Conservation (phyloP, 2,888 invertebrate genomes). For the Polymixis lichenea region DNA sequence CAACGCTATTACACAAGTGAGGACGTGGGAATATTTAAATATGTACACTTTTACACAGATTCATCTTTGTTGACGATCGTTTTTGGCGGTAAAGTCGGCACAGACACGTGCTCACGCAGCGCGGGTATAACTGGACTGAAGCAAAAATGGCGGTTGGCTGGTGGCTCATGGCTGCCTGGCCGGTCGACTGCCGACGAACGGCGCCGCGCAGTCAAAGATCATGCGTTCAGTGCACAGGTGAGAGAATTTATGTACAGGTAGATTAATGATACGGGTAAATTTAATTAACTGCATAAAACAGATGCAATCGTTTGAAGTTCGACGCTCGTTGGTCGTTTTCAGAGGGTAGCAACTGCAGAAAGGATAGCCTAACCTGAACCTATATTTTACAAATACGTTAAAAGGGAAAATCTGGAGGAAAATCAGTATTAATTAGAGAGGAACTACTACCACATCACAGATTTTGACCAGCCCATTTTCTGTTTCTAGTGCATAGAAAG, state of each 20-base stretch:
- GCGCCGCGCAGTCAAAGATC: conserved; percentile 79
- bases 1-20: conserved; percentile 62
- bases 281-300: conserved; percentile 30
- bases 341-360: conserved; percentile 14
- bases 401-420: neutral
- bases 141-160: conserved; percentile 84
- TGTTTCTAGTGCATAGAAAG: neutral
- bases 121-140: conserved; percentile 83
- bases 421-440: neutral
- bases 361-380: neutral
- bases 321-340: neutral
- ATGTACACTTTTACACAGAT: conserved; percentile 69
- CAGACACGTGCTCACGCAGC: conserved; percentile 70
- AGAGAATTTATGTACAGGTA: conserved; percentile 51
- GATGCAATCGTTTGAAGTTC: conserved; percentile 23
- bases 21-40: conserved; percentile 65
- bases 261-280: conserved; percentile 45
- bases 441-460: neutral
- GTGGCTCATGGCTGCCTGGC: conserved; percentile 61
- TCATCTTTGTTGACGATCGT: conserved; percentile 79
- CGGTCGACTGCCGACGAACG: conserved; percentile 66
- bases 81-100: conserved; percentile 64
- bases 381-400: neutral
- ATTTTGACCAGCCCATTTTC: neutral
- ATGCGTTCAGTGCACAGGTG: conserved; percentile 76